Evolutionary conservation across 2,888 invertebrate genomes (phyloP).

Genomic region (Drosophila nr. perissopoda): DNA sequence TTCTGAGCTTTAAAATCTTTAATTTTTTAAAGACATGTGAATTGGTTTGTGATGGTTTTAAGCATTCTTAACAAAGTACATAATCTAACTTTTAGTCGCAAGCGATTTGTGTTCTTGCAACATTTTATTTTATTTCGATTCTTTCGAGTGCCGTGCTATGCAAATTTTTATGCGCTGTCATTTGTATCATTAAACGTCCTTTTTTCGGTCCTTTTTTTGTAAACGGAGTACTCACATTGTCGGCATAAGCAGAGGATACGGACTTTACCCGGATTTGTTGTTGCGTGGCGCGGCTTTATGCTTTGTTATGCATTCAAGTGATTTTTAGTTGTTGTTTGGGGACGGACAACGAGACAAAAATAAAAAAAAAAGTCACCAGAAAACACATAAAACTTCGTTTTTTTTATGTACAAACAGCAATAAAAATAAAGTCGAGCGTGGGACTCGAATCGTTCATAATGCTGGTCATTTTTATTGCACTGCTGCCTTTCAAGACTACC

Average conservation of each 20-base stretch:
- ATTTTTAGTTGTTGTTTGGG: slow-evolving; percentile 38
- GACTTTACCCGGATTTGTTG: slow-evolving; percentile 35
- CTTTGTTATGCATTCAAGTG: slow-evolving; percentile 61
- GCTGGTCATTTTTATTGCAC: slow-evolving; percentile 27
- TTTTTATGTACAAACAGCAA: slow-evolving; percentile 18
- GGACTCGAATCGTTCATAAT: slow-evolving; percentile 4
- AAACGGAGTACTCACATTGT: slow-evolving; percentile 30
- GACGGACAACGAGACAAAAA: background rate
- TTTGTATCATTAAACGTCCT: slow-evolving; percentile 56
- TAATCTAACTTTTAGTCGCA: background rate
- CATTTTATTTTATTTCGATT: slow-evolving; percentile 33
- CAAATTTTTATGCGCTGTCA: slow-evolving; percentile 56
- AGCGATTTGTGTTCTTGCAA: slow-evolving; percentile 12
- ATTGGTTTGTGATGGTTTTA: slow-evolving; percentile 26
- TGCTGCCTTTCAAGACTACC: slow-evolving; percentile 12
- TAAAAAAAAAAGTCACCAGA: background rate
- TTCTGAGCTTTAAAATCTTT: background rate
- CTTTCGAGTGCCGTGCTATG: slow-evolving; percentile 26
- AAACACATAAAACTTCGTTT: slow-evolving; percentile 28
- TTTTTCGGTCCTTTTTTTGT: slow-evolving; percentile 28
- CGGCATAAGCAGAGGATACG: slow-evolving; percentile 22
- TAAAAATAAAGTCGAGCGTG: background rate
- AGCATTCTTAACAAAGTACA: slow-evolving; percentile 14
- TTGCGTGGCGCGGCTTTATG: slow-evolving; percentile 51
- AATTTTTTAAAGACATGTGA: background rate